Evolutionary conservation across 2,113 vertebrate genomes (phyloP), one percentile per base, ranked within the genome.

Genomic region (Hiodon alosoides): DNA sequence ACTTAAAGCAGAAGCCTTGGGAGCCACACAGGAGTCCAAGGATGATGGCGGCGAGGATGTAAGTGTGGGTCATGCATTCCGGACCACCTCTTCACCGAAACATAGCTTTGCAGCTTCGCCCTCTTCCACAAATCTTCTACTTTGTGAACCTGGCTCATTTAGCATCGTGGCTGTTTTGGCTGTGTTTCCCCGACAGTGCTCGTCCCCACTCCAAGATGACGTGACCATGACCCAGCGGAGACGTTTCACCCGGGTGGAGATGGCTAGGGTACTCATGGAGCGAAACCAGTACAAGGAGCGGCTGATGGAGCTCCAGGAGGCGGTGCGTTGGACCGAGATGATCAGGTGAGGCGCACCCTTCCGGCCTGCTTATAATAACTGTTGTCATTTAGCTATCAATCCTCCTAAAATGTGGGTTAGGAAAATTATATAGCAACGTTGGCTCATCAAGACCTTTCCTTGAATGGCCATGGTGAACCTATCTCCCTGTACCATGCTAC

Each of bases 281-380:
- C 93, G 97, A 55, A 99, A 99, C 82, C 97, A 99, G 73, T 99
- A 98, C 86, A 99, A 99, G 75, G 97, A 99, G 83, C 89, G 97
- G 64, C 85, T 99, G 74, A 99, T 99, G 97, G 97, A 99, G 88
- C 91, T 99, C 3, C 97, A 99, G 87, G 97, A 99, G 78, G 97
- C 97, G 0, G 96, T 99, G 82, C 83, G 97, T 87, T 99, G 97
- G 97, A 98, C 96, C 0, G 97, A 98, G 85, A 99, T 98, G 97
- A 98, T 99, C 88, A 92, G 97, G 97, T 96, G 83, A 81, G 66
- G 62, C 61, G 13, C 16, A 47, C 17, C 11, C 2, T 11, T 7
- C 3, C 9, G 0, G 66, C 31, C 31, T 31, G 31, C 31, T 31
- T 31, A 31, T 31, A 31, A 31, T 31, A 31, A 31, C 31, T 0